Evolutionary conservation across 2,888 invertebrate species (phyloP), one percentile per base, ranked within the genome.

Genomic region (Leptinotarsa tumamoca): DNA sequence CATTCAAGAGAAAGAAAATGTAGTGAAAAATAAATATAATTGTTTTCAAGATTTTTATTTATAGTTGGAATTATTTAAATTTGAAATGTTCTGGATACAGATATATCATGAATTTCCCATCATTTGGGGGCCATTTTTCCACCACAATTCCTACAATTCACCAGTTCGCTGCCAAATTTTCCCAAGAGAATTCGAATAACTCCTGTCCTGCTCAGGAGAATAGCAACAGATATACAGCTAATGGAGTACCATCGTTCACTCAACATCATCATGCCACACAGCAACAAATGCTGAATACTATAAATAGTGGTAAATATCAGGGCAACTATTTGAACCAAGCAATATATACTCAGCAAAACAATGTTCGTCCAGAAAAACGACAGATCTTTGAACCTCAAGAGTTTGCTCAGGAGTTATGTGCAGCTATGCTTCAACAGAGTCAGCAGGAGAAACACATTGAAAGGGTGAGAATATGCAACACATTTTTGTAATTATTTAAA

Each of bases 91-190:
- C 33, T 33, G 33, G 17, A 63, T 63, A 33, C 43, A 77, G 77
- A 72, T 68, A 71, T 71, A 80, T 27, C 86, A 96, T 96, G 96
- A 96, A 96, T 90, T 96, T 96, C 90, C 92, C 95, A 85, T 95
- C 95, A 81, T 96, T 95, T 88, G 94, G 94, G 84, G 93, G 94
- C 84, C 95, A 93, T 89, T 95, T 94, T 87, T 93, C 94, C 83
- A 92, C 93, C 81, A 91, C 93, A 82, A 92, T 95, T 83, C 95
- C 95, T 80, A 92, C 93, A 76, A 94, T 96, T 86, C 95, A 95
- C 88, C 95, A 96, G 89, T 95, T 95, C 88, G 92, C 94, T 52
- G 94, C 95, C 79, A 94, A 95, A 90, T 91, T 93, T 78, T 84
- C 91, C 89, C 86, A 91, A 89, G 88, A 88, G 54, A 86, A 81